Evolutionary conservation across 2,113 vertebrate species (phyloP), one percentile per base, ranked within the genome.

Genomic region (Daubentonia madagascariensis): DNA sequence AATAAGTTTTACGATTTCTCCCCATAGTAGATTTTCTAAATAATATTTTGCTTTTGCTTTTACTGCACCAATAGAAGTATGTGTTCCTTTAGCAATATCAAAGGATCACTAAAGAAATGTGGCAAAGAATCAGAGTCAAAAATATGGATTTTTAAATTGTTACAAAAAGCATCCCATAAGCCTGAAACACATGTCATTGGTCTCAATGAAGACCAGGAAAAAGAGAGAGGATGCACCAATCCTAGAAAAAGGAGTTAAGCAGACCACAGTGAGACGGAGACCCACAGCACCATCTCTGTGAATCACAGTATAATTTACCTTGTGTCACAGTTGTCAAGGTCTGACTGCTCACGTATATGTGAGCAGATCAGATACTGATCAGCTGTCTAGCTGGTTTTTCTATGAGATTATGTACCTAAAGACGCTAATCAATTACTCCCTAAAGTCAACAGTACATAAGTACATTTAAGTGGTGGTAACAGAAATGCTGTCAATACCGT

Each of bases 31-130:
- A 79, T 91, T 93, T 85, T 72, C 89, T 83, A 93, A 89, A n/a
- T 59, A 88, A 75, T 68, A 67, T 76, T 96, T 76, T 93, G 61
- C 25, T 85, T 96, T 78, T 52, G 63, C 43, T 97, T 85, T 94
- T 52, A 59, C 61, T 50, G 43, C 13, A 83, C 40, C 63, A 67
- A 78, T 65, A 59, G 67, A n/a, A 48, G 28, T 23, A 18, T 43
- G 37, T 35, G 32, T 57, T 81, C 43, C 54, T 86, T 91, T 78
- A 70, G 48, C 30, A 87, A 57, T 32, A 73, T 37, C 61, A 80
- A 80, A 40, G 16, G 52, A 79, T 97, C 35, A 37, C 59, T 45
- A 52, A 72, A 91, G 25, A 63, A 96, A 89, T 25, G 8, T 3
- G 35, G 76, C 43, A 54, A 92, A 59, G 70, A 93, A 45, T 76